Evolutionary conservation across 2,797 vertebrate species (phyloP).

Genomic region (Syngnathus acus): DNA sequence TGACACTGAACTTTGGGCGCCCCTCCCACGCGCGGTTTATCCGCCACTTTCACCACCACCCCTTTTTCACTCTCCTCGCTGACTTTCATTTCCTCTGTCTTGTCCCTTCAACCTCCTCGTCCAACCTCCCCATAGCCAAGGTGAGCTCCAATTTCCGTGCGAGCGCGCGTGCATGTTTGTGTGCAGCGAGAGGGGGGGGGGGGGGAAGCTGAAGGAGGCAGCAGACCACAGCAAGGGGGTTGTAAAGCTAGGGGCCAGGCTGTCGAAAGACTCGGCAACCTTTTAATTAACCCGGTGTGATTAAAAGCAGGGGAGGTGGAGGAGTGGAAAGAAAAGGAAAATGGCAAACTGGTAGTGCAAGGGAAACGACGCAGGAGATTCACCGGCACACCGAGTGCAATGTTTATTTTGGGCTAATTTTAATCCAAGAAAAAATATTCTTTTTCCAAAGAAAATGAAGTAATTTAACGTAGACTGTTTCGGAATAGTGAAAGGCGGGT

Average conservation of each 20-base stretch:
- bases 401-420: not conserved
- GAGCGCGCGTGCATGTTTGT: constrained; percentile 54
- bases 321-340: constrained; percentile 50
- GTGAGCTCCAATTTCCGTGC: constrained; percentile 61
- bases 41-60: constrained; percentile 24
- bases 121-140: constrained; percentile 29
- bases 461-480: not conserved
- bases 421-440: not conserved
- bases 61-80: constrained; percentile 16
- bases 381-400: constrained; percentile 4
- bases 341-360: constrained; percentile 28
- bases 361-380: constrained; percentile 13
- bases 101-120: constrained; percentile 47
- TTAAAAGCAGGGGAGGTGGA: constrained; percentile 62
- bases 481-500: not conserved
- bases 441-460: not conserved
- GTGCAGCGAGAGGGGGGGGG: constrained; percentile 49
- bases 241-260: constrained; percentile 69
- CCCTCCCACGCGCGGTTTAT: constrained; percentile 42
- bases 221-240: constrained; percentile 53
- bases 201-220: constrained; percentile 49
- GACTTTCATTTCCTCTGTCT: constrained; percentile 51
- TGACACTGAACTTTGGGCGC: constrained; percentile 79
- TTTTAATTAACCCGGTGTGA: constrained; percentile 85
- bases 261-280: constrained; percentile 63